Evolutionary conservation across 30 jellyfish, hydroid and myxozoan genomes (phyloP), one percentile per base, ranked within the genome.

Genomic region (Pelagia noctiluca): DNA sequence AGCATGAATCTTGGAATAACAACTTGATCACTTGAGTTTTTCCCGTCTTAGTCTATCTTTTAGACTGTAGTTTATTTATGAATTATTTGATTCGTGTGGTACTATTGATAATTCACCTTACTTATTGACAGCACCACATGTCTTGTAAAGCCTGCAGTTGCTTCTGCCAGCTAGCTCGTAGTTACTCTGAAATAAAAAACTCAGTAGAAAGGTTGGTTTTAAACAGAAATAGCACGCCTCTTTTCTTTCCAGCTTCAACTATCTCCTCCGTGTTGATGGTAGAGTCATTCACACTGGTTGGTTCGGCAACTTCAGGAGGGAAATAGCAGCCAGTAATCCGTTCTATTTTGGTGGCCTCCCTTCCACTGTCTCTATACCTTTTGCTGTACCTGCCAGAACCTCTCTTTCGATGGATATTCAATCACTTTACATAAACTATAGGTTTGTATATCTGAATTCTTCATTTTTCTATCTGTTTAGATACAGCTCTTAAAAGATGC

Each of bases 331-430:
- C 23, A 89, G 92, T 24, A 91, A 78, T 29, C 90, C 85, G 0
- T 60, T 75, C 25, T 94, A 88, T 62, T 79, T 94, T 47, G 99
- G 99, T 48, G 99, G 99, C 46, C 23, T 89, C 36, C 95, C 99
- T 4, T 50, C 88, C 0, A 78, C 90, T 28, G 57, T 85, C 33
- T 46, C 53, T 30, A 46, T 87, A n/a, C 91, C 87, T 16, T 48
- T 88, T 46, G 80, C 90, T 4, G 80, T 75, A 2, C 99, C 99
- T 29, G 78, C 97, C 0, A 10, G 12, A n/a, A 42, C 35, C 1
- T 84, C 97, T 0, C 83, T 94, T 13, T 79, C 63, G 23, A 83
- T 94, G 85, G 99, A 94, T 69, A 90, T 94, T 34, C 73, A 88
- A 26, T 62, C 85, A 5, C 63, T 94, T 25, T 23, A 72, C 63